Base-by-base conservation (phyloP, 2,113 vertebrate species). In the Megaleporinus macrocephalus region DNA sequence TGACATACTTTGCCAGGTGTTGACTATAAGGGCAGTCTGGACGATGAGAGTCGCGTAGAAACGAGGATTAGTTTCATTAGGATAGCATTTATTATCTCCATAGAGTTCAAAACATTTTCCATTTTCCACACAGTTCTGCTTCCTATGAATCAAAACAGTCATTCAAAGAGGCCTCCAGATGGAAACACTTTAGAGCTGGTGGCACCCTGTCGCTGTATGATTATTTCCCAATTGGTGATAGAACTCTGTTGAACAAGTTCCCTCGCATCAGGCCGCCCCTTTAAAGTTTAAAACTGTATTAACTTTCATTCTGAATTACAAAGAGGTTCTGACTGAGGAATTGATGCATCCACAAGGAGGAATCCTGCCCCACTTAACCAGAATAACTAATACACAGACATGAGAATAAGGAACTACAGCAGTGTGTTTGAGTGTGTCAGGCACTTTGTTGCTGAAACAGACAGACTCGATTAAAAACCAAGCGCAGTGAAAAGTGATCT, bases 221-320 rank as follows among this genome's bases (percentile, higher is more conserved):
- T 73, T 83, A 78, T 68, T 79, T 57, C 33, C 18, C 68, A 24
- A 74, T 65, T 57, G 59, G 47, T 18, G 70, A 73, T 33, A 5
- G 24, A 26, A 22, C 15, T 72, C 66, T 71, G 33, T 59, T 30
- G 22, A 57, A 72, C 59, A 30, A 69, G 49, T 71, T 61, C 14
- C 49, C 22, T 59, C 73, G 71, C 20, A 27, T 36, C 69, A 78
- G 15, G 24, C 1, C 44, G 36, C 27, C 36, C 33, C 20, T 70
- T 68, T 53, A 74, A 73, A 73, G 41, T 47, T 62, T 29, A 73
- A 83, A 59, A 63, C 66, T 20, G 26, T 59, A 75, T 65, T 59
- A 75, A 36, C 15, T 74, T 84, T 61, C 36, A 36, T 74, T 79
- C 41, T 79, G 26, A 75, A 55, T 26, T 49, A 49, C n/a, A 70